A percentile compares a stretch with the other conserved stretches of the same genome.
These are phyloP conservation scores for Tachystola acroxantha DNA, from an alignment of 2,888 invertebrate genomes.

Conservation along the genomic window DNA sequence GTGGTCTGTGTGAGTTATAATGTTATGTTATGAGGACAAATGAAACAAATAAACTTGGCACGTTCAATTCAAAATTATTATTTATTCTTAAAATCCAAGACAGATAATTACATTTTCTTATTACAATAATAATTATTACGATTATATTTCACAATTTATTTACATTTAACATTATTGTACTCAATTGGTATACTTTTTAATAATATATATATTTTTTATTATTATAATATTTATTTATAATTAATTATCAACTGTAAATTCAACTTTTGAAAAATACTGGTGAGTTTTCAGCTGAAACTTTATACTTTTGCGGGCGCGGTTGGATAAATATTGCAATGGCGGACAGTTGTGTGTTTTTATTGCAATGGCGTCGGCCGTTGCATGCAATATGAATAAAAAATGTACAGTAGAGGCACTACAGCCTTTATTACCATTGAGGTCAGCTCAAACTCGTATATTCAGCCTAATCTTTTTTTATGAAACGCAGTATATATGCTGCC, in stretches of 20 bases:
- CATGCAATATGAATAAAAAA: too few species aligned
- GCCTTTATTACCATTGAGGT: too few species aligned
- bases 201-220: background rate
- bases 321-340: too few species aligned
- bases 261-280: conserved; percentile 9
- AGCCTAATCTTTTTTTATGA: too few species aligned
- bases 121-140: conserved; percentile 28
- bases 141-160: conserved; percentile 63
- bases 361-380: background rate
- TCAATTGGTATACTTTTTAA: conserved; percentile 68
- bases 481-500: too few species aligned
- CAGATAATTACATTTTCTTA: conserved; percentile 32
- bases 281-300: conserved; percentile 6
- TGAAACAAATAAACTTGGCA: conserved; percentile 68
- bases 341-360: background rate
- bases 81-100: conserved; percentile 65
- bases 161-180: conserved; percentile 72
- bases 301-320: too few species aligned
- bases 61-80: conserved; percentile 72
- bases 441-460: too few species aligned
- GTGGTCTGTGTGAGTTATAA: too few species aligned
- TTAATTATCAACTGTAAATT: conserved; percentile 7
- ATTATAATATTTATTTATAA: conserved; percentile 1
- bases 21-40: too few species aligned
- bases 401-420: too few species aligned